These are phyloP conservation scores for Squalus acanthias DNA, from an alignment of 2,797 vertebrate species.

Conservation along the genomic window DNA sequence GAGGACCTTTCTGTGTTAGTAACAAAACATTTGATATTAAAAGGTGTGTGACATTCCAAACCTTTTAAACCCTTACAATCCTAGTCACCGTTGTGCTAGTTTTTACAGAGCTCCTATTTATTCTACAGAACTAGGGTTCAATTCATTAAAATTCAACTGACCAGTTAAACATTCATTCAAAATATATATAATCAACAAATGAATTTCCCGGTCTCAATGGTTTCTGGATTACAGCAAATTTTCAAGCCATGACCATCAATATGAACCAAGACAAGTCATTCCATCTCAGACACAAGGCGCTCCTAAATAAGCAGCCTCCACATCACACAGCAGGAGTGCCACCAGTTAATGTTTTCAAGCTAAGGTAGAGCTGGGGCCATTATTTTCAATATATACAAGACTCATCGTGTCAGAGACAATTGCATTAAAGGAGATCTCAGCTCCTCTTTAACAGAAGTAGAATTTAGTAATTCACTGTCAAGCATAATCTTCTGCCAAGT, in stretches of 20 bases:
- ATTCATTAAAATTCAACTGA: not conserved
- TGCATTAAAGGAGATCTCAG: not conserved
- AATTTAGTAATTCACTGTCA: not conserved
- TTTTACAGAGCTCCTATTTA: not conserved
- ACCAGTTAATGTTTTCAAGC: not conserved
- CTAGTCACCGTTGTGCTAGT: not conserved
- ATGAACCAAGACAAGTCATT: not conserved
- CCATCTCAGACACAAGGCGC: not conserved
- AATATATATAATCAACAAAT: not conserved
- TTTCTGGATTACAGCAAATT: not conserved
- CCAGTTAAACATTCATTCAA: not conserved
- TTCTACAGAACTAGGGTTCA: not conserved
- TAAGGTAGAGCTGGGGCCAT: not conserved
- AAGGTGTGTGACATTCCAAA: not conserved
- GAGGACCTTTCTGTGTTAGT: constrained; percentile 19
- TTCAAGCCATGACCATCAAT: too few relatives aligned
- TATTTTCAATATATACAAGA: not conserved
- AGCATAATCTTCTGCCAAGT: not conserved
- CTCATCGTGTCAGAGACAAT: not conserved
- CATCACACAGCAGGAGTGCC: not conserved
- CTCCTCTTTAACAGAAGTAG: not conserved
- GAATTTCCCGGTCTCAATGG: not conserved
- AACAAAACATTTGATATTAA: constrained; percentile 19
- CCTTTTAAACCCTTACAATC: not conserved
- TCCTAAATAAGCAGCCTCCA: not conserved